Evolutionary conservation across 2,113 vertebrate genomes (phyloP).

Genomic region (Prionailurus bengalensis): DNA sequence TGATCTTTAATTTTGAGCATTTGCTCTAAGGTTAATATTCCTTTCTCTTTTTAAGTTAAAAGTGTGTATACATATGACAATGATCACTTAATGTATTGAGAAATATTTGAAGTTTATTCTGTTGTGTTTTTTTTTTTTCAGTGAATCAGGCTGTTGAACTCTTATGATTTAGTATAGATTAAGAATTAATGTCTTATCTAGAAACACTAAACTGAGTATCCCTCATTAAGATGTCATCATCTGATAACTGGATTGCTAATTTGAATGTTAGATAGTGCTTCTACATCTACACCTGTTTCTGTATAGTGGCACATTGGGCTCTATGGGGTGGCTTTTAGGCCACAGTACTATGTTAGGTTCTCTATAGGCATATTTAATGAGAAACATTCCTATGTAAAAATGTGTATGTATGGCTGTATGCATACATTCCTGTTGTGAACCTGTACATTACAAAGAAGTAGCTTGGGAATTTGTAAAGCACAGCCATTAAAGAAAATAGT

Average conservation of each 20-base stretch:
- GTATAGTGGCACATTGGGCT: neutral
- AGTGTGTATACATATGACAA: neutral
- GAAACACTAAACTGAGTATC: constrained; percentile 37
- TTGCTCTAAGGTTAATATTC: constrained; percentile 49
- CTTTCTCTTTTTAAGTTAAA: constrained; percentile 18
- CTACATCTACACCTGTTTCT: neutral
- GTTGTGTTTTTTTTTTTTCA: constrained; percentile 56
- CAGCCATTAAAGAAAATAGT: constrained; percentile 52
- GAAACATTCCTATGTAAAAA: constrained; percentile 56
- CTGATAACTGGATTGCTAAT: constrained; percentile 23
- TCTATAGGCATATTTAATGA: constrained; percentile 30
- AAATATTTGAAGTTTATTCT: constrained; percentile 70
- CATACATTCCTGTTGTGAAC: constrained; percentile 64
- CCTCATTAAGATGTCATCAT: neutral
- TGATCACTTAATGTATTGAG: constrained; percentile 55
- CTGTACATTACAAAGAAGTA: constrained; percentile 27
- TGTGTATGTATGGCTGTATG: constrained; percentile 44
- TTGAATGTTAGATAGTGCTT: neutral
- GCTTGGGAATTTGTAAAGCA: constrained; percentile 59
- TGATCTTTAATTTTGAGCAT: constrained; percentile 50
- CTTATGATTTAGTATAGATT: constrained; percentile 59
- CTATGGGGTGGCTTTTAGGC: neutral
- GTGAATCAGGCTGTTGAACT: constrained; percentile 46
- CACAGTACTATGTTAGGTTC: neutral
- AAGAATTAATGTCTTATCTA: constrained; percentile 49